These are phyloP conservation scores for Mesoligia furuncula DNA, from an alignment of 2,888 invertebrate genomes.

Conservation along the genomic window DNA sequence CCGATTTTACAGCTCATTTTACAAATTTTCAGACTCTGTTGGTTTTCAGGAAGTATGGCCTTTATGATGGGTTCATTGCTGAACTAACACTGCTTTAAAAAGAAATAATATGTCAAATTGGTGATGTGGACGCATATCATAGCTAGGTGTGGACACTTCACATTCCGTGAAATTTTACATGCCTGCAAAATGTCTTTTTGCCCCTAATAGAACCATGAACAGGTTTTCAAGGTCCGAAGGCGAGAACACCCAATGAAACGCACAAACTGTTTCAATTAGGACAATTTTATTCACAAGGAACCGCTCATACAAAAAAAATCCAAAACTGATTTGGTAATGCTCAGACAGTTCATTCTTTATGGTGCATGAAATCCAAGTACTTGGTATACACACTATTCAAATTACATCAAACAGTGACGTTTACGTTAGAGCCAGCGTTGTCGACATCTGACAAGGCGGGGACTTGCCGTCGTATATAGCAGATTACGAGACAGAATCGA, in stretches of 20 bases:
- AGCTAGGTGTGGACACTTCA: not conserved
- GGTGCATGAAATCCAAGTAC: conserved; percentile 25
- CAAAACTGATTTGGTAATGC: conserved; percentile 15
- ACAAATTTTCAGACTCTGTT: not conserved
- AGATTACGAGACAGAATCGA: conserved; percentile 72
- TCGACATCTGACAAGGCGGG: conserved; percentile 68
- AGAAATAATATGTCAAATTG: not conserved
- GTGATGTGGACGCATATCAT: not conserved
- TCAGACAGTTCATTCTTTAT: conserved; percentile 32
- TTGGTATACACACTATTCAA: conserved; percentile 45
- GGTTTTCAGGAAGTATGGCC: too few relatives aligned
- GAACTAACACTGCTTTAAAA: not conserved
- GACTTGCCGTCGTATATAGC: conserved; percentile 67
- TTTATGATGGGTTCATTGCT: too few relatives aligned
- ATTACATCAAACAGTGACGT: conserved; percentile 53
- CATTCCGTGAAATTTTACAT: not conserved
- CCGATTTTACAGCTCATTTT: conserved; percentile 13
- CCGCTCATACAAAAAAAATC: too few relatives aligned
- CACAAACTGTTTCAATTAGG: too few relatives aligned
- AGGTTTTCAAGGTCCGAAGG: too few relatives aligned
- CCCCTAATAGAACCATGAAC: not conserved
- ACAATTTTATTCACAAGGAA: too few relatives aligned
- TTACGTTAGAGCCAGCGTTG: conserved; percentile 51
- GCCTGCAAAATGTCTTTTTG: conserved; percentile 6
- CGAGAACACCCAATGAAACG: too few relatives aligned